These are phyloP conservation scores for Vesta saturnalis DNA, from an alignment of 2,888 invertebrate species.

Conservation along the genomic window DNA sequence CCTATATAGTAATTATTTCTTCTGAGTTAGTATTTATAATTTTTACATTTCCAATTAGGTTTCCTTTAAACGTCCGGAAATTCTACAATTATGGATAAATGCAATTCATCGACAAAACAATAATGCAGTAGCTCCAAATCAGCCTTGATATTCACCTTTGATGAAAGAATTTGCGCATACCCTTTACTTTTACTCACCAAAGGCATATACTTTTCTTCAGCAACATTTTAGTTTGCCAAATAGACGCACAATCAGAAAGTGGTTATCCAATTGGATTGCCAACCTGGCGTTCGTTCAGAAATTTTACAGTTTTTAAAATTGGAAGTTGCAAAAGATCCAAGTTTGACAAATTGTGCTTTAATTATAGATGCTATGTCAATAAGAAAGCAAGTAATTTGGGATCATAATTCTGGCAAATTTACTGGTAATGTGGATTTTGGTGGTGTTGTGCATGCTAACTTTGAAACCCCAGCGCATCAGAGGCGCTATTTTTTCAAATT, in stretches of 20 bases:
- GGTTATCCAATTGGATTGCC: constrained; percentile 22
- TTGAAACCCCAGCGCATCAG: constrained; percentile 25
- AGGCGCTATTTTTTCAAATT: constrained; percentile 30
- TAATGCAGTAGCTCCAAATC: background rate
- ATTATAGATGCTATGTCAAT: no score
- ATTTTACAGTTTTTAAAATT: constrained; percentile 20
- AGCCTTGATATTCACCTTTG: constrained; percentile 8
- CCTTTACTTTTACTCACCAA: constrained; percentile 28
- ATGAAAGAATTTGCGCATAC: constrained; percentile 30
- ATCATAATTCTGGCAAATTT: constrained; percentile 18
- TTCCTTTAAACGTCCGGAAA: constrained; percentile 5
- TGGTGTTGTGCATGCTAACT: constrained; percentile 20
- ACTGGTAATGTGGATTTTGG: constrained; percentile 22
- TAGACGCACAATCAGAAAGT: constrained; percentile 20
- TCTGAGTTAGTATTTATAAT: background rate
- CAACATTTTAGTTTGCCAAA: constrained; percentile 24
- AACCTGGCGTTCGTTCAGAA: constrained; percentile 15
- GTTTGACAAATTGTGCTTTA: no score
- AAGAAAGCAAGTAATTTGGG: no score
- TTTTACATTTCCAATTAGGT: background rate
- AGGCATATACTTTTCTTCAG: constrained; percentile 19
- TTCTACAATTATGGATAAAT: background rate
- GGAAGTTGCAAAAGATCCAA: background rate
- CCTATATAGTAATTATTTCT: background rate
- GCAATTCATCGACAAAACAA: constrained; percentile 19